Evolutionary conservation across 1,140 invertebrate genomes (phyloP), one percentile per base, ranked within the genome.

Genomic region (Euschistus heros): DNA sequence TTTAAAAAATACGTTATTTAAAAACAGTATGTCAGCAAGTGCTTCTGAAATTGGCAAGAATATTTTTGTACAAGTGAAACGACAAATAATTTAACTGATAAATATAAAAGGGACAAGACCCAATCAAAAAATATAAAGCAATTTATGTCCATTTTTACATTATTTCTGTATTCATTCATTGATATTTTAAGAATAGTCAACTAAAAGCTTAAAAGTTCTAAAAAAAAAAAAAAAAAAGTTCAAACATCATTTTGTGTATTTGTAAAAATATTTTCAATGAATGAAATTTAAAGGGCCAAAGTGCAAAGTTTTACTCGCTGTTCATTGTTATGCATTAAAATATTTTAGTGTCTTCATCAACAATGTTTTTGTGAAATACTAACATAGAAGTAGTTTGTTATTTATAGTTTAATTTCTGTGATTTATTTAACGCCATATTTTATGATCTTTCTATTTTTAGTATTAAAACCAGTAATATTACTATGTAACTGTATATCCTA

Each of bases 51-150:
- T 65, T 65, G 37, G 55, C 54, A 57, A 33, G 33, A 59, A 65
- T 65, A 65, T 65, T 65, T 65, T 65, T 65, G 59, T 65, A 65
- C 27, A 59, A 52, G 64, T 65, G 64, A 65, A 65, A 65, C 17
- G 64, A 65, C 64, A 65, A 65, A 65, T 65, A 65, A 65, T 44
- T 30, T 57, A 54, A 5, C 18, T 54, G 18, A 22, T 6, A 54
- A 22, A 22, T 1, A 20, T 22, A 54, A 15, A 54, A 54, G 33
- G 33, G 33, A 37, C 13, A 6, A 13, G 3, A 10, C 33, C 5
- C 33, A 37, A 37, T 6, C 33, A 37, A 6, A 37, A 37, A 37
- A 37, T 37, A 37, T 10, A 10, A 30, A 30, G 8, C 30, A 37
- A 37, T 13, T 1, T 37, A 10, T 37, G 10, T 37, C 6, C 33